phyloP scores from a whole-genome alignment of 2,797 vertebrate genomes.

The Tokudaia tokunoshimensis region DNA sequence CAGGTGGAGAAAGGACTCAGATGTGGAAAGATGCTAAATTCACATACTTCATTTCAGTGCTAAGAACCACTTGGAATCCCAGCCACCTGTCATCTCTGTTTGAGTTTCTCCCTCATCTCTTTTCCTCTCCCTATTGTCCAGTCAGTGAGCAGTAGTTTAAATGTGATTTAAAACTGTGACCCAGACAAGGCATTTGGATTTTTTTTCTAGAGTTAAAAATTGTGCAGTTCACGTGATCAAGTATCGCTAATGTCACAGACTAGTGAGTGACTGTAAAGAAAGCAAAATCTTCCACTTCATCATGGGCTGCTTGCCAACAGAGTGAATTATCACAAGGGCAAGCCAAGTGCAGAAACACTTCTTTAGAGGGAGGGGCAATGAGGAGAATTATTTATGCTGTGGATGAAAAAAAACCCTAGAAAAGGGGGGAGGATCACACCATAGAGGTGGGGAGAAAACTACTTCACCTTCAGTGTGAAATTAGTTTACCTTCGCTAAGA shows the following conservation, averaged over 20 bases:
- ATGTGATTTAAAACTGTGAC: slow-evolving; percentile 47
- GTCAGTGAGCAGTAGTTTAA: not conserved
- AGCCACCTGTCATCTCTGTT: not conserved
- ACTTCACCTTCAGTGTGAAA: slow-evolving; percentile 72
- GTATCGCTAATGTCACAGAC: slow-evolving; percentile 57
- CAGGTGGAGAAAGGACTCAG: not conserved
- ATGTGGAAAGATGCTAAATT: not conserved
- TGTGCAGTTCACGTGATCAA: slow-evolving; percentile 51
- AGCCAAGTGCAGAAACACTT: slow-evolving; percentile 66
- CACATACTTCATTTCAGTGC: not conserved
- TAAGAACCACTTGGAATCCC: not conserved
- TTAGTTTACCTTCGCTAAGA: slow-evolving; percentile 77
- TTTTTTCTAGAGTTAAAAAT: slow-evolving; percentile 57
- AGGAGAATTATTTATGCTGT: slow-evolving; percentile 63
- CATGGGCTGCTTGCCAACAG: slow-evolving; percentile 29
- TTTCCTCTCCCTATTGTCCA: not conserved
- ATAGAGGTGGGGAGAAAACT: not conserved
- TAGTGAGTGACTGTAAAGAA: slow-evolving; percentile 65
- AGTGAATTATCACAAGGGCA: slow-evolving; percentile 74
- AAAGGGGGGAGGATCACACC: slow-evolving; percentile 49
- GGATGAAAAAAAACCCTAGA: slow-evolving; percentile 53
- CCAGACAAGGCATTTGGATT: slow-evolving; percentile 55
- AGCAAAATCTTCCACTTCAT: slow-evolving; percentile 56
- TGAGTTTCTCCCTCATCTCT: slow-evolving; percentile 15
- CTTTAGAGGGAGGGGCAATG: not conserved